Evolutionary conservation across 92 coral and sea anemone species (phyloP), one percentile per base, ranked within the genome.

Genomic region (Heliopora coerulea): DNA sequence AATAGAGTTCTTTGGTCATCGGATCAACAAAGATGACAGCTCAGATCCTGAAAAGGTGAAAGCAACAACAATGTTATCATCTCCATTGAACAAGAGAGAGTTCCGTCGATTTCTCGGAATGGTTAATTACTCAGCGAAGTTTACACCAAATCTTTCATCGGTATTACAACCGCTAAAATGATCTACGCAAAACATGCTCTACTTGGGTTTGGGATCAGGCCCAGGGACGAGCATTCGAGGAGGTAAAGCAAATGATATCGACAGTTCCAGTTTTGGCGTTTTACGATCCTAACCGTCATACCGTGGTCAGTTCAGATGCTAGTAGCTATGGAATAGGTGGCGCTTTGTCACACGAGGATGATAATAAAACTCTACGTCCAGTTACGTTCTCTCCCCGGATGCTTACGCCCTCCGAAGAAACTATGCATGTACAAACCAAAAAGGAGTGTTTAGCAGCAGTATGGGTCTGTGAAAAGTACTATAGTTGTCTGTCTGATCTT

Each of bases 171-270:
- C 88, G 18, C 59, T 89, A 24, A 66, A n/a, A 81, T 35, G 86
- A 83, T 34, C 88, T 83, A 0, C 86, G 83, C 54, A 73, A 74
- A 63, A 74, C 72, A 41, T 74, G 67, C 50, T 66, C 70, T 21
- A 59, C 82, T n/a, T 85, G 85, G 87, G 56, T 88, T 74, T 89
- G 96, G 90, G 74, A 80, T 49, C 82, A 75, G 23, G 82, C 81
- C 52, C 89, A 85, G 49, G 65, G 48, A 54, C 40, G 65, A 62
- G 86, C 86, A 18, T 84, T 84, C 48, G 73, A 66, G 32, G 64
- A 12, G 8, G 65, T 80, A 29, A 87, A 87, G 34, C 75, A 87
- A 48, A 48, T 61, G 28, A 73, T 78, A 56, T 72, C 68, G 57
- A 41, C 83, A 12, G n/a, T 83, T 15, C 79, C 88, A 32, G 80